Base-by-base conservation (phyloP, 2,797 vertebrate genomes). In the Hippocampus kuda region DNA sequence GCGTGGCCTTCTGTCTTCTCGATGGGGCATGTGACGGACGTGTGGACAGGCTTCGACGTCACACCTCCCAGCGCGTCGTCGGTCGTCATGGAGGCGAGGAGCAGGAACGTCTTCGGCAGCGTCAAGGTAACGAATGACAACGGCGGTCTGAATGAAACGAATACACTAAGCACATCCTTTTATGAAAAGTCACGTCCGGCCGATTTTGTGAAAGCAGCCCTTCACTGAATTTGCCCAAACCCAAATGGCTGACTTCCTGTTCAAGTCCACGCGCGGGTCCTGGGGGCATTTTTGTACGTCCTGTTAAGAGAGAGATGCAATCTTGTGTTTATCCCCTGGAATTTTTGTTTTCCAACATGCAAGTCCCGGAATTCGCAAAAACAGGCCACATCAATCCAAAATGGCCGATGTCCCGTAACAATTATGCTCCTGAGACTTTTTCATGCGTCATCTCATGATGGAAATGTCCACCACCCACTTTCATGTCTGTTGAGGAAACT, bases 81-180 rank as follows among this genome's bases (percentile, higher is more conserved):
- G 34, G 34, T 38, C 11, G 42, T 27, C 44, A 65, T 65, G 63
- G 63, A 65, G 24, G 63, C 16, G 15, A 48, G 24, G 12, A 30
- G 12, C 68, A 56, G 49, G 67, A 66, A 77, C 54, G 77, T 59
- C 13, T 89, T 91, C 72, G 68, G 76, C 76, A 91, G 70, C 76
- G 84, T 92, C 71, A 92, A 92, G 89, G 89, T 91, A 79, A 1
- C 73, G 56, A 57, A 13, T 12, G 27, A 24, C 4, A 34, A 6
- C 4, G 34, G 34, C 4, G 34, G 5, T 34, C 34, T 46, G 11
- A 15, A 38, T 18, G 2, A 3, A 15, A 54, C 3, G 5, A n/a
- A 10, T 10, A 22, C 15, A n/a, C 24, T n/a, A 54, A 54, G 10
- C 11, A 0, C 53, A 54, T 54, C 53, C 53, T 54, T 2, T 54